Evolutionary conservation across 1,140 invertebrate species (phyloP), one percentile per base, ranked within the genome.

Genomic region (Euschistus heros): DNA sequence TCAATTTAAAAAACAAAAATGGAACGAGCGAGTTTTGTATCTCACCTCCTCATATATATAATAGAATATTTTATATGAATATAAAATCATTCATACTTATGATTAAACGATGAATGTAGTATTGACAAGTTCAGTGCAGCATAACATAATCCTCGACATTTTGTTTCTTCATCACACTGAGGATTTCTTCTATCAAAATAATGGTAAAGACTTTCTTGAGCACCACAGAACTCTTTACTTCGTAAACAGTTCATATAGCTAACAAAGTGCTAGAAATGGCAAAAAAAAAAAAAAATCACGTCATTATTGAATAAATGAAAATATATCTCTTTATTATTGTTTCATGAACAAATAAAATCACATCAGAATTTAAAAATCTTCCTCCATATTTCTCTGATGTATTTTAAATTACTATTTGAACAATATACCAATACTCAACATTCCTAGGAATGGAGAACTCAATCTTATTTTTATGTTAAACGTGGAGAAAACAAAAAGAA

Each of bases 211-310:
- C 87, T 88, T 69, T 91, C 84, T 64, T 92, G 74, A 0, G 92
- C 87, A 2, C 89, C 91, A 72, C 87, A 88, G 74, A 90, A 91
- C 74, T 96, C 93, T 71, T 88, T 88, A 4, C 92, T 83, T 30
- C 92, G 78, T 47, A 95, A 75, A 71, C 86, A 92, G 75, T 95
- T 96, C 69, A 96, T 77, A 73, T 92, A 97, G 71, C 88, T 91
- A 30, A 97, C 77, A 73, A 90, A 95, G 80, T 95, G 90, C 84
- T 92, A 76, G 69, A 84, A 83, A 57, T 17, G 7, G 17, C 7
- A 17, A 10, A 44, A 10, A 44, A 44, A 44, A 10, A 3, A 50
- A 50, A 2, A 6, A 20, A 18, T 18, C 47, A 50, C 0, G 10
- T 7, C 17, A 50, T 20, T 7, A 50, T 8, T 50, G 7, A 18